Evolutionary conservation across 1,140 invertebrate genomes (phyloP), one percentile per base, ranked within the genome.

Genomic region (Leptopilina clavipes): DNA sequence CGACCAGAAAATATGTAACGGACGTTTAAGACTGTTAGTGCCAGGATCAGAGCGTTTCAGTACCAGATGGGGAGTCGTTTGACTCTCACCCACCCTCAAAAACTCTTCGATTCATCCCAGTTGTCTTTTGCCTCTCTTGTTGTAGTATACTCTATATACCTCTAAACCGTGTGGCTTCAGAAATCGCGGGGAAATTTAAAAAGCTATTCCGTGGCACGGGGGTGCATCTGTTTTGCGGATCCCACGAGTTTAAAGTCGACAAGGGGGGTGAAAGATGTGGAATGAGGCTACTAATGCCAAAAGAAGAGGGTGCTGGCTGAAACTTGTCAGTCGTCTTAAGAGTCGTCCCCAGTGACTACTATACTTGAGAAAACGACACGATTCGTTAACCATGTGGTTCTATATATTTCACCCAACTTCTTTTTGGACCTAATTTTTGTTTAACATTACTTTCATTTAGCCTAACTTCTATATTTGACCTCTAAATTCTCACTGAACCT

Each of bases 1-100:
- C 75, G 77, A 44, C 65, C 76, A 74, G 72, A 79, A 81, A 81
- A 81, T 81, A 79, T 79, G 59, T 81, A 78, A 81, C 75, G 75
- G 77, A 74, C 77, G 74, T 81, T 81, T 77, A 79, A 81, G 79
- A 81, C 72, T 81, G 77, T 76, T 74, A 77, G 76, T 77, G 76
- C 74, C 76, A 77, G 70, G 74, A 81, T 78, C 77, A 77, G 74
- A 74, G 56, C 59, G 59, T 31, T 40, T 77, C 72, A 65, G 77
- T 25, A 72, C 11, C 40, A 74, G 40, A 78, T 79, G 76, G 75
- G 74, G 80, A 76, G 77, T 76, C 52, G 70, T 43, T 52, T 56
- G 19, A 22, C 7, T 75, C 71, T 74, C 73, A 70, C 18, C 17
- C 52, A 18, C 17, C 52, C 52, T 19, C 17, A 11, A 54, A 12